Conservation (phyloP, 2,797 vertebrate species). For the Epinephelus malabaricus region DNA sequence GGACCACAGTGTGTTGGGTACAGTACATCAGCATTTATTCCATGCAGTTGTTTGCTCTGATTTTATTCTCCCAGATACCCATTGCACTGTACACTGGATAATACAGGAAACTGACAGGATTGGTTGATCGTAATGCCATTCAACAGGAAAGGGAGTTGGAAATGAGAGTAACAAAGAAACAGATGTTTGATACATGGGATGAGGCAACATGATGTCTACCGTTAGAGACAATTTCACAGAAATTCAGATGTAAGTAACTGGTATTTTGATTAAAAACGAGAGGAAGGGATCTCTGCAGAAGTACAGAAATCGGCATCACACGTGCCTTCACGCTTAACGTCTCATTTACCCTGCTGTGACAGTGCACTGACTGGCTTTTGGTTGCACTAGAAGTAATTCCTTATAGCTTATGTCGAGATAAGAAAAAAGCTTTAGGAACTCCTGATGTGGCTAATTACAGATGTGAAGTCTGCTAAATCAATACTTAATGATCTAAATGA, state of each 20-base stretch:
- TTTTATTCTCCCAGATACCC: conserved; percentile 90
- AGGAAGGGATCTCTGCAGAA: conserved; percentile 55
- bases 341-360: conserved; percentile 59
- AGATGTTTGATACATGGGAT: conserved; percentile 66
- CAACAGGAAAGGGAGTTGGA: conserved; percentile 69
- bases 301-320: conserved; percentile 35
- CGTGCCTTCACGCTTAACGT: conserved; percentile 25
- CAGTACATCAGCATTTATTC: conserved; percentile 97
- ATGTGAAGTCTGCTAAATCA: conserved; percentile 44
- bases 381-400: conserved; percentile 43
- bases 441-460: conserved; percentile 34
- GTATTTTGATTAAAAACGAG: conserved; percentile 59
- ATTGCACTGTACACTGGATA: conserved; percentile 90
- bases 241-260: conserved; percentile 69
- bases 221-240: conserved; percentile 75
- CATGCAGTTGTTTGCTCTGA: conserved; percentile 95
- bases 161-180: conserved; percentile 78
- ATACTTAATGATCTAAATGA: conserved; percentile 46
- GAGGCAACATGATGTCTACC: conserved; percentile 78
- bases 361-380: conserved; percentile 45
- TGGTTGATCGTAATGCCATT: conserved; percentile 88
- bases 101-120: conserved; percentile 89
- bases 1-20: conserved; percentile 70
- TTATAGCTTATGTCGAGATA: conserved; percentile 24
- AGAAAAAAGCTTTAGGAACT: conserved; percentile 31